Evolutionary conservation across 2,797 vertebrate species (phyloP).

Genomic region (Myripristis jacobus): DNA sequence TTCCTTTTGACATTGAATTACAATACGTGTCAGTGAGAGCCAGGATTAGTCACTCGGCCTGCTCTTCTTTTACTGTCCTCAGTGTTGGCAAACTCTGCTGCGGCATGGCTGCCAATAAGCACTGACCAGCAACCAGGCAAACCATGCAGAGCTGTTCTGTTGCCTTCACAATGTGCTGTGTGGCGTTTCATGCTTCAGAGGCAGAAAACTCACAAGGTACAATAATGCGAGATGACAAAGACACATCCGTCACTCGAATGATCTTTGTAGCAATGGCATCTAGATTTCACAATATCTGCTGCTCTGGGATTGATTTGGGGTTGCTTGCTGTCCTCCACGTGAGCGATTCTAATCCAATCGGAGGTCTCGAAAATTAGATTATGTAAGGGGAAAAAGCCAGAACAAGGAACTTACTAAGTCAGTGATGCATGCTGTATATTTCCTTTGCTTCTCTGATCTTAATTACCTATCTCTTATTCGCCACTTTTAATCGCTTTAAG

Average conservation of each 20-base stretch:
- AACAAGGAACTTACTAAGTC: slow-evolving; percentile 20
- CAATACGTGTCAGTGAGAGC: slow-evolving; percentile 31
- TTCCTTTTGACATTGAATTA: slow-evolving; percentile 45
- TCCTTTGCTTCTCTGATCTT: slow-evolving; percentile 1
- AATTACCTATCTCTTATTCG: neutral
- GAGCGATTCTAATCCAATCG: slow-evolving; percentile 37
- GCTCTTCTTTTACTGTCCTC: slow-evolving; percentile 25
- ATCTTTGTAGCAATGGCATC: neutral
- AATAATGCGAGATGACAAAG: neutral
- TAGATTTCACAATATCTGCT: neutral
- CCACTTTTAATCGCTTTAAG: neutral
- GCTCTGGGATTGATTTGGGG: slow-evolving; percentile 6
- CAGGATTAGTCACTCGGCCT: slow-evolving; percentile 35
- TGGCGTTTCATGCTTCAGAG: neutral
- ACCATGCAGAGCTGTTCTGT: neutral
- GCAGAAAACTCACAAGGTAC: too few relatives aligned
- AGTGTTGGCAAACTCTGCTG: slow-evolving; percentile 1
- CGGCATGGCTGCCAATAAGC: neutral
- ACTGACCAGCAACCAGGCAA: neutral
- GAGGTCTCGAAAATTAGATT: slow-evolving; percentile 33
- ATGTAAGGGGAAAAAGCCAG: neutral
- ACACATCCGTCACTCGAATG: neutral
- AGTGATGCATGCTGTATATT: slow-evolving; percentile 10
- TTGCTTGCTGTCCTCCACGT: slow-evolving; percentile 16
- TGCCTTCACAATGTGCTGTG: neutral